phyloP scores from a whole-genome alignment of 2,888 invertebrate species.

The Oligia latruncula region DNA sequence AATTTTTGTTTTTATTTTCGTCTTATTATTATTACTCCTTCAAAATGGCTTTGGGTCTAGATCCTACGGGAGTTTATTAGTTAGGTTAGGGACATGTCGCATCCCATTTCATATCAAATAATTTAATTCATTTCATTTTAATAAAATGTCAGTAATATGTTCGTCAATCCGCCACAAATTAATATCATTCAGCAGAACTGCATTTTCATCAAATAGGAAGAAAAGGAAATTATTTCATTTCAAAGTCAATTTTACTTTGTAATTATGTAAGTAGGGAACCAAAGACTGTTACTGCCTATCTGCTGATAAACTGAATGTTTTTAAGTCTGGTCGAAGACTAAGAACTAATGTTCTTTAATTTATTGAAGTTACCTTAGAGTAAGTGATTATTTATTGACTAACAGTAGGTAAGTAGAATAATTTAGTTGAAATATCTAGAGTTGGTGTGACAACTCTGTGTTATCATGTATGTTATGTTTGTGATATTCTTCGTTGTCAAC shows the following conservation, averaged over 20 bases:
- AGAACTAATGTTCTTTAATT: constrained; percentile 81
- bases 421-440: constrained; percentile 71
- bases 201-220: constrained; percentile 85
- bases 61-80: constrained; percentile 83
- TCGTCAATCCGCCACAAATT: constrained; percentile 82
- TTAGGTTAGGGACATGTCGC: constrained; percentile 51
- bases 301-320: constrained; percentile 69
- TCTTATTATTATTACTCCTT: constrained; percentile 61
- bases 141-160: constrained; percentile 74
- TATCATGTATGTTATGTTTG: constrained; percentile 64
- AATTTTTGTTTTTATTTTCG: constrained; percentile 62
- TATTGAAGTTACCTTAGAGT: constrained; percentile 89
- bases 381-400: constrained; percentile 88
- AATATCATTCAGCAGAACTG: constrained; percentile 83
- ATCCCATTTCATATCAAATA: constrained; percentile 49
- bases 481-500: constrained; percentile 68
- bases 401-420: constrained; percentile 79
- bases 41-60: constrained; percentile 80
- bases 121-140: constrained; percentile 53
- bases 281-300: constrained; percentile 87
- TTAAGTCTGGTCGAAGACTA: constrained; percentile 77
- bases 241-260: constrained; percentile 69
- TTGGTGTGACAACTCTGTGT: constrained; percentile 60
- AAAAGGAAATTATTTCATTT: constrained; percentile 78
- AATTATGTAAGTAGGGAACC: constrained; percentile 85